These are phyloP conservation scores for Zeuzera pyrina DNA, from an alignment of 2,888 invertebrate species.

Conservation along the genomic window DNA sequence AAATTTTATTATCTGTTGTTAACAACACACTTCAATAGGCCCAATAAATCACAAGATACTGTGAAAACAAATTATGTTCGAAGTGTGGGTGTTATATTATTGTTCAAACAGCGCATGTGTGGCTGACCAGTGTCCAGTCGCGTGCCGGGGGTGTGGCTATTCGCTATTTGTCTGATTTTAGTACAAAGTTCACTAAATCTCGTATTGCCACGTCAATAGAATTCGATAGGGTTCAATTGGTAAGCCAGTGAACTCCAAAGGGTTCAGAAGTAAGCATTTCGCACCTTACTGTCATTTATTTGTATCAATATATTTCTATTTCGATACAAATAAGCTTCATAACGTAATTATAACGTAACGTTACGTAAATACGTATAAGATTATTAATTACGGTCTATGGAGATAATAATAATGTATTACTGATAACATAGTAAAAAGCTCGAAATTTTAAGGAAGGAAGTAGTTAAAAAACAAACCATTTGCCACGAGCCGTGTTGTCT, in stretches of 20 bases:
- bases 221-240: slow-evolving; percentile 43
- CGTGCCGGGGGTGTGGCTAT: slow-evolving; percentile 51
- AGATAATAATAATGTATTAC: background rate
- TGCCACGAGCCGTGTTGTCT: slow-evolving; percentile 57
- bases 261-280: too few relatives aligned
- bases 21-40: slow-evolving; percentile 13
- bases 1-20: too few relatives aligned
- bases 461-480: slow-evolving; percentile 39
- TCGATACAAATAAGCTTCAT: background rate
- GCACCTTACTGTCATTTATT: too few relatives aligned
- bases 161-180: slow-evolving; percentile 21
- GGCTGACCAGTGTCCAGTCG: slow-evolving; percentile 63
- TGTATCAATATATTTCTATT: too few relatives aligned
- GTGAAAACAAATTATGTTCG: slow-evolving; percentile 15
- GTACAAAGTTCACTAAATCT: slow-evolving; percentile 24
- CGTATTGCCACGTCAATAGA: slow-evolving; percentile 33
- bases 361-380: background rate
- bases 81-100: slow-evolving; percentile 42
- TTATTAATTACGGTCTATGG: background rate
- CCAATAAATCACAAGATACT: slow-evolving; percentile 17
- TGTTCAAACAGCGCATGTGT: slow-evolving; percentile 56
- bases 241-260: too few relatives aligned
- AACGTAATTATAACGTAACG: background rate
- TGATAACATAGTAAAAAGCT: background rate
- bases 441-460: slow-evolving; percentile 1